A percentile compares a stretch with the other conserved stretches of the same genome.
These are phyloP conservation scores for Scytalopus superciliaris DNA, from an alignment of 2,113 vertebrate genomes.

Conservation along the genomic window DNA sequence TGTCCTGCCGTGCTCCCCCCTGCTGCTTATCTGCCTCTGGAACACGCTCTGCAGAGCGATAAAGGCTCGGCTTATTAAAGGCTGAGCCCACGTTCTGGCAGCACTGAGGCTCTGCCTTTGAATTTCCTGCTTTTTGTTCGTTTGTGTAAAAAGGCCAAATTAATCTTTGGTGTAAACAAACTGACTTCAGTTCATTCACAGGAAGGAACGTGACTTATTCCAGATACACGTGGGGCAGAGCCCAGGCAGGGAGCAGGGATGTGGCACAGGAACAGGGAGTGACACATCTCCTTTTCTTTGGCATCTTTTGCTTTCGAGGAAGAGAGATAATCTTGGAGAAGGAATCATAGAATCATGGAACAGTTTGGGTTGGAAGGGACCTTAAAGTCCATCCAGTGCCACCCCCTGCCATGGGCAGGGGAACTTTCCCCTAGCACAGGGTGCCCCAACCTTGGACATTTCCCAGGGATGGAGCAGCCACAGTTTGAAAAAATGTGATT, in stretches of 20 bases:
- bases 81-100: neutral
- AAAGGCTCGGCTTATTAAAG: constrained; percentile 24
- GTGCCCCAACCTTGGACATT: neutral
- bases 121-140: constrained; percentile 60
- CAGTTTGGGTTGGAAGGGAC: neutral
- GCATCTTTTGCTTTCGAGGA: neutral
- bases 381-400: neutral
- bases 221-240: neutral
- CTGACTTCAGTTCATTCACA: neutral
- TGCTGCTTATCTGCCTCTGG: constrained; percentile 23
- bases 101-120: neutral
- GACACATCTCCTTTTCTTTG: neutral
- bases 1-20: neutral
- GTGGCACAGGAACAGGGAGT: neutral
- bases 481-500: neutral
- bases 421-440: neutral
- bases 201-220: neutral
- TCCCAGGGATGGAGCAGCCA: neutral
- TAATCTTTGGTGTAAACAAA: constrained; percentile 25
- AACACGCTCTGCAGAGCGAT: neutral
- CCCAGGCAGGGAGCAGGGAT: too few species aligned
- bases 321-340: neutral
- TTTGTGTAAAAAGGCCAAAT: constrained; percentile 4
- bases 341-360: neutral
- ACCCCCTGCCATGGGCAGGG: neutral